Evolutionary conservation across 92 coral and sea anemone species (phyloP).

Genomic region (Palythoa heliodiscus): DNA sequence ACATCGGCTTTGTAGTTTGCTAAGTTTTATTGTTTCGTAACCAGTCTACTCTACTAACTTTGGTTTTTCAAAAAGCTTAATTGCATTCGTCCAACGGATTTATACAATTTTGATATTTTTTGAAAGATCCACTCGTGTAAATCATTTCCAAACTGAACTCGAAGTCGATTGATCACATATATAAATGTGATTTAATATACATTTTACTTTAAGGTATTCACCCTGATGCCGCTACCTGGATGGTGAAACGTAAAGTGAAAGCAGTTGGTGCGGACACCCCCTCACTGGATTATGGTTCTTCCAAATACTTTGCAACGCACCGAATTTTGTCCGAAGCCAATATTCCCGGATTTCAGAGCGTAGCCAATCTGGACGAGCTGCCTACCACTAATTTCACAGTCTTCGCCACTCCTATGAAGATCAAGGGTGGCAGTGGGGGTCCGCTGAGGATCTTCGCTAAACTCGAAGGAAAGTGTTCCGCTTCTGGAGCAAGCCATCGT

Average conservation of each 20-base stretch:
- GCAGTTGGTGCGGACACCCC: background rate
- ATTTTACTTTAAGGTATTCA: slow-evolving; percentile 44
- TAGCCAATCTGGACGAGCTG: background rate
- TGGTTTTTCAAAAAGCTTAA: too few relatives aligned
- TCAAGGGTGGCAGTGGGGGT: slow-evolving; percentile 70
- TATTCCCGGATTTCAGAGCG: background rate
- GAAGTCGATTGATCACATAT: too few relatives aligned
- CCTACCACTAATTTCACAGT: slow-evolving; percentile 66
- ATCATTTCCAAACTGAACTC: too few relatives aligned
- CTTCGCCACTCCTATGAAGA: slow-evolving; percentile 78
- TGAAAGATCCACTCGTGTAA: too few relatives aligned
- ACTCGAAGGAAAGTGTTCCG: background rate
- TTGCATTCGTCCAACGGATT: too few relatives aligned
- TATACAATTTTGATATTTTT: too few relatives aligned
- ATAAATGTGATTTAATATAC: background rate
- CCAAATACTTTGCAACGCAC: background rate
- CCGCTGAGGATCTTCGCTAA: slow-evolving; percentile 76
- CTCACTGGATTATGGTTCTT: slow-evolving; percentile 1
- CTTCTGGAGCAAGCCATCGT: background rate
- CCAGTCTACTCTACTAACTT: too few relatives aligned
- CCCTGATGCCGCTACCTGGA: background rate
- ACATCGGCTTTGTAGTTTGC: too few relatives aligned
- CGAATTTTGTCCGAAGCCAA: background rate
- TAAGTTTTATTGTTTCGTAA: too few relatives aligned
- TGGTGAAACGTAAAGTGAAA: background rate